phyloP scores from a whole-genome alignment of 2,888 invertebrate species.

The Fragum whitleyi region DNA sequence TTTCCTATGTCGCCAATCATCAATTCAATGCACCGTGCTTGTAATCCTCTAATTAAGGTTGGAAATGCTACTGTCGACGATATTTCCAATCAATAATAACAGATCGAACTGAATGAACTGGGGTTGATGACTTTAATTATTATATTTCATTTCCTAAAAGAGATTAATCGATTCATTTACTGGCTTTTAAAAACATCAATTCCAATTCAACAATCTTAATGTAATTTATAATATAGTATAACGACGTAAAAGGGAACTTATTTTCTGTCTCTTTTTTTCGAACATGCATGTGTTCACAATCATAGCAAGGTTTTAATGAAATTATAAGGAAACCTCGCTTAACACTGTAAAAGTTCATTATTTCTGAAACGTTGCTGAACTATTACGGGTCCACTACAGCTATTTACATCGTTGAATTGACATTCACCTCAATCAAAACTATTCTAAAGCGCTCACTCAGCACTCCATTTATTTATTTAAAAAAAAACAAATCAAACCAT shows the following conservation, averaged over 20 bases:
- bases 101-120: not conserved
- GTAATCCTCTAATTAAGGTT: not conserved
- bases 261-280: no score
- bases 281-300: no score
- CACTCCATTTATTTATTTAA: no score
- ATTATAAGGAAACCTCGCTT: no score
- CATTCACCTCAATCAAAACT: no score
- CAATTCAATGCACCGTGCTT: not conserved
- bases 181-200: not conserved
- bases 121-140: conserved; percentile 4
- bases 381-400: no score
- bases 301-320: no score
- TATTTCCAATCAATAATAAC: not conserved
- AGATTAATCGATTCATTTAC: conserved; percentile 4
- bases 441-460: no score
- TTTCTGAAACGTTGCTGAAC: no score
- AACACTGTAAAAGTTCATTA: no score
- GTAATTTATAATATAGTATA: not conserved
- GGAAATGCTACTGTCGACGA: not conserved
- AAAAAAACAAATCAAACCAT: no score
- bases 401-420: no score
- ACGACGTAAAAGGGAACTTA: not conserved
- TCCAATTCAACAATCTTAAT: not conserved
- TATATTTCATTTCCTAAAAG: conserved; percentile 4
- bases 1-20: not conserved